Evolutionary conservation across 2,888 invertebrate species (phyloP).

Genomic region (Meandrusa payeni): DNA sequence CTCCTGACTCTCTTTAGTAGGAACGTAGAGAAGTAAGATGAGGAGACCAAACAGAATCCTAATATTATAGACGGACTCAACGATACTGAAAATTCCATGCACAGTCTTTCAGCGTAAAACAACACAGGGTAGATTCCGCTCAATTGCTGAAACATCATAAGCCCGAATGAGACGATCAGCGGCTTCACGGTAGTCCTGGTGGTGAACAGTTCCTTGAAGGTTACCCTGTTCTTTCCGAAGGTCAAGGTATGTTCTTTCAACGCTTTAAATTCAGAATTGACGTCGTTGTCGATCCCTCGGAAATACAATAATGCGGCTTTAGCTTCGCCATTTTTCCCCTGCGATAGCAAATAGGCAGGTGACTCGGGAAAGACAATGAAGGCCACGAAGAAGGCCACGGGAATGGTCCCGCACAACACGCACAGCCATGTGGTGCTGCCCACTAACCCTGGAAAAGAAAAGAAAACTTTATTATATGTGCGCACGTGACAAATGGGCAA

Average conservation of each 20-base stretch:
- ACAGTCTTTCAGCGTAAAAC: constrained; percentile 80
- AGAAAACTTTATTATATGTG: no score
- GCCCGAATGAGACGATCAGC: constrained; percentile 73
- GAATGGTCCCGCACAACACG: constrained; percentile 62
- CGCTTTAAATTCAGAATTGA: constrained; percentile 75
- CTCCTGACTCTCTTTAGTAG: constrained; percentile 82
- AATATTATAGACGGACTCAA: constrained; percentile 78
- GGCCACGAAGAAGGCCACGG: constrained; percentile 66
- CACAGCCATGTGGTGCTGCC: constrained; percentile 62
- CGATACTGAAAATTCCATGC: constrained; percentile 66
- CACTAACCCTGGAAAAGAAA: constrained; percentile 62
- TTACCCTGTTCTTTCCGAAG: constrained; percentile 61
- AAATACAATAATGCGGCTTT: constrained; percentile 81
- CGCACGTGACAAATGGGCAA: no score
- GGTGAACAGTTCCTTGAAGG: constrained; percentile 65
- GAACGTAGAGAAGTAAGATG: constrained; percentile 79
- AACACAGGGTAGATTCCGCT: constrained; percentile 82
- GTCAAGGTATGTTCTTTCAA: constrained; percentile 71
- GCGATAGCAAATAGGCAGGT: constrained; percentile 82
- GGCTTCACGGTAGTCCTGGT: constrained; percentile 66
- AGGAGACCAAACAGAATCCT: constrained; percentile 80
- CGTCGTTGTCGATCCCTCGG: constrained; percentile 81
- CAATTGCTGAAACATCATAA: constrained; percentile 85
- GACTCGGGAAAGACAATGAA: constrained; percentile 87
- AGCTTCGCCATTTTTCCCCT: constrained; percentile 80